Conservation (phyloP, 2,797 vertebrate species). For the Intellagama lesueurii region DNA sequence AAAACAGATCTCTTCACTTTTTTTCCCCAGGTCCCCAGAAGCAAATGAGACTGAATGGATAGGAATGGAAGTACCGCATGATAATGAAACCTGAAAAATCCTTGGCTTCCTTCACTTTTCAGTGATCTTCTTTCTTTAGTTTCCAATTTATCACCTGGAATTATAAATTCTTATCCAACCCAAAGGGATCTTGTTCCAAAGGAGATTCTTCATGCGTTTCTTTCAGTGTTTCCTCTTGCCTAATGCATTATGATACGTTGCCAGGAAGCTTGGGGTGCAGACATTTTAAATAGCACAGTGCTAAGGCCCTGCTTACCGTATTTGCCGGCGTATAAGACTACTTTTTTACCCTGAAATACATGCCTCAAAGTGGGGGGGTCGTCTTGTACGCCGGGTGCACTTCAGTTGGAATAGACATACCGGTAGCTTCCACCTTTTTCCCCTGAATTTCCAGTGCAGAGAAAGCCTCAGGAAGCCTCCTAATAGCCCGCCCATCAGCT, state of each 20-base stretch:
- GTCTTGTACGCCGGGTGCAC: too few species aligned
- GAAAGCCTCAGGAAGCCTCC: too few species aligned
- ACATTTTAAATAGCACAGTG: neutral
- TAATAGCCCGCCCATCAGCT: too few species aligned
- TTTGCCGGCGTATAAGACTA: too few species aligned
- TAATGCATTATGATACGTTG: neutral
- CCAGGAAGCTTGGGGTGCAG: neutral
- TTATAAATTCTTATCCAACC: neutral
- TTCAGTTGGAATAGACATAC: too few species aligned
- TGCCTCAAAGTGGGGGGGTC: too few species aligned
- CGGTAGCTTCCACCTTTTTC: too few species aligned
- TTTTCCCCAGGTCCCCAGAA: constrained; percentile 32
- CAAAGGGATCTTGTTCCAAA: neutral
- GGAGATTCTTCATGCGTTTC: neutral
- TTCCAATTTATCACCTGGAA: neutral
- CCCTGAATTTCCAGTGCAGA: too few species aligned
- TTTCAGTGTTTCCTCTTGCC: neutral
- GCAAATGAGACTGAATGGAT: constrained; percentile 22
- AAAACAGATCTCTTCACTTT: constrained; percentile 19
- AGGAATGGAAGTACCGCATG: neutral
- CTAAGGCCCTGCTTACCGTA: too few species aligned
- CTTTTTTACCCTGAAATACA: too few species aligned
- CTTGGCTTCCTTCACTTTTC: neutral
- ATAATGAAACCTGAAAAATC: neutral
- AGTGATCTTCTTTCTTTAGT: neutral